Base-by-base conservation (phyloP, 1,140 invertebrate species). In the Papilio helenus region DNA sequence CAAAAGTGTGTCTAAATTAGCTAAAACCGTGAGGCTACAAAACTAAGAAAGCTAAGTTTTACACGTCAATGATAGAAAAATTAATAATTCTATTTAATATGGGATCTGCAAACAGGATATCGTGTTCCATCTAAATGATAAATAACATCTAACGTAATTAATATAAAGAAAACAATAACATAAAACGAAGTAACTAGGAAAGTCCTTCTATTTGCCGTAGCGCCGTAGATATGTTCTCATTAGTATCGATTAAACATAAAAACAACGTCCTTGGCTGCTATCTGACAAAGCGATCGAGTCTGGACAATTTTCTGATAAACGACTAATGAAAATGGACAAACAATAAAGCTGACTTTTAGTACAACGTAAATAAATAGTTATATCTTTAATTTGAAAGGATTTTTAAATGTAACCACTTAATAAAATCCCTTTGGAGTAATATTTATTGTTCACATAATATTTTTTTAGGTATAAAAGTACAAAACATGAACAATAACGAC, bases 191-290 rank as follows among this genome's bases (percentile, higher is more conserved):
- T 61, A 61, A 26, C 23, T 61, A 26, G 3, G 23, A 61, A 61
- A 1, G 9, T 61, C 58, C 12, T 14, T 61, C 58, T 23, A 16
- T 61, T 61, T 61, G 2, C 14, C 23, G 20, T 26, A 23, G 4
- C 58, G 58, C 3, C 1, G 58, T 23, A 61, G 58, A 29, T 61
- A 61, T 26, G 23, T 61, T 61, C 58, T 61, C 58, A 26, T 61
- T 26, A 14, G 23, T 61, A 61, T 61, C 12, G 58, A 61, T 61
- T 61, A 26, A 61, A 61, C 58, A 61, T 61, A 61, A 61, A 58
- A 26, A 61, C 23, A 61, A 61, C 1, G 58, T 26, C 58, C 58
- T 26, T 61, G 58, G 9, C 58, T 26, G 55, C 20, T 61, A 23
- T 61, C 55, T 61, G 2, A 8, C 26, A 0, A 61, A 61, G 20